A percentile compares a stretch with the other conserved stretches of the same genome.
Evolutionary conservation across 2,113 vertebrate genomes (phyloP).

Genomic region (Rhinopomastus cyanomelas): DNA sequence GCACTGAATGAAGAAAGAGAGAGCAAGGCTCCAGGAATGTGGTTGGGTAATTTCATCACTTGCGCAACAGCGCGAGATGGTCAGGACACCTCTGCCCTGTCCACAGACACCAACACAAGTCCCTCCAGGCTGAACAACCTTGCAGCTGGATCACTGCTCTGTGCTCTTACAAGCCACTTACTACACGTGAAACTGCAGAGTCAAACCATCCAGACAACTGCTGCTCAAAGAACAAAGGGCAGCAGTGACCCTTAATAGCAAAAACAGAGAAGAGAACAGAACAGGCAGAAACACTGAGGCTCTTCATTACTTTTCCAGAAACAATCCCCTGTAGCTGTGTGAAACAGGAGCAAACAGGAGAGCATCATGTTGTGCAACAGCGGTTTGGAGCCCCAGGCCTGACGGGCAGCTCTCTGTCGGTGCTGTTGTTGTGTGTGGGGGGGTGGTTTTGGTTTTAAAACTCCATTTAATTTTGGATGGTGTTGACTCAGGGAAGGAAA

Average conservation of each 20-base stretch:
- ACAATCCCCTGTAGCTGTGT: not conserved
- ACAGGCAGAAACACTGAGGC: not conserved
- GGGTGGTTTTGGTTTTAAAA: not conserved
- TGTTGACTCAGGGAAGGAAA: not conserved
- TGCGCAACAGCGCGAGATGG: not conserved
- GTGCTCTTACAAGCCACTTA: not conserved
- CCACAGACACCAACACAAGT: not conserved
- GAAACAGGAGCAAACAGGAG: not conserved
- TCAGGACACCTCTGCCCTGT: not conserved
- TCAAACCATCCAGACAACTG: not conserved
- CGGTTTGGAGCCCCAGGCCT: constrained; percentile 26
- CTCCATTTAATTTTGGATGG: not conserved
- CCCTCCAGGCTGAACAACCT: not conserved
- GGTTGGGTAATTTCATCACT: not conserved
- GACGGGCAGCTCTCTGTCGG: not conserved
- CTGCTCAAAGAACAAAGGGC: not conserved
- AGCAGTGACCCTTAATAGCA: not conserved
- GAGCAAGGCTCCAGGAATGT: not conserved
- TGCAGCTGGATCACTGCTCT: not conserved
- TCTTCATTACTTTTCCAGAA: not conserved
- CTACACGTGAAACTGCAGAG: not conserved
- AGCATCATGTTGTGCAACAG: not conserved
- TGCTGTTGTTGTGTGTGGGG: not conserved
- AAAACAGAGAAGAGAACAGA: constrained; percentile 3
- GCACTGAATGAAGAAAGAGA: not conserved